phyloP scores from a whole-genome alignment of 2,888 invertebrate genomes.

The Hanleya hanleyi region DNA sequence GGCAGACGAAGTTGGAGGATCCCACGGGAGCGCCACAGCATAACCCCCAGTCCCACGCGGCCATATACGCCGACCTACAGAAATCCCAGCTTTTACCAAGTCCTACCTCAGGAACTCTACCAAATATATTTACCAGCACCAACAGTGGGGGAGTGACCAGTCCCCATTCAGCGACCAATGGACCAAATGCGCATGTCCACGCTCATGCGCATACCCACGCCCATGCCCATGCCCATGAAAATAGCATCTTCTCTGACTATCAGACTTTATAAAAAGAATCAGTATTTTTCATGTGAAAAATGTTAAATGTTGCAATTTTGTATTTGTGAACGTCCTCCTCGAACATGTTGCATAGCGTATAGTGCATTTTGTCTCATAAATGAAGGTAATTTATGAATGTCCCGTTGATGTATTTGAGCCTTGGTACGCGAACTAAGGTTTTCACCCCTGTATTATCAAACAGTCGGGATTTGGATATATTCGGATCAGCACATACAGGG shows the following conservation, averaged over 20 bases:
- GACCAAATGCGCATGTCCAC: conserved; percentile 7
- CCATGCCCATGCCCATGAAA: conserved; percentile 5
- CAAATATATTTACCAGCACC: background rate
- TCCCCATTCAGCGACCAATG: background rate
- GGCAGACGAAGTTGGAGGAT: conserved; percentile 8
- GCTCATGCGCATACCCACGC: conserved; percentile 7
- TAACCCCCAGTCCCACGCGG: background rate
- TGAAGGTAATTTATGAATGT: too few relatives aligned
- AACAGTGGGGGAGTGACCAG: background rate
- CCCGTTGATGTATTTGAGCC: too few relatives aligned
- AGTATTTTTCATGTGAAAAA: too few relatives aligned
- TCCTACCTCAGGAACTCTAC: conserved; percentile 3
- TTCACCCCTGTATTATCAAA: too few relatives aligned
- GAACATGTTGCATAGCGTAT: too few relatives aligned
- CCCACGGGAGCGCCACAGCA: background rate
- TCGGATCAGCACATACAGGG: too few relatives aligned
- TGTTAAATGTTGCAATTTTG: too few relatives aligned
- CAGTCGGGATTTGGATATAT: too few relatives aligned
- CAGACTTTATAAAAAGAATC: conserved; percentile 2
- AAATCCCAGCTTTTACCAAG: conserved; percentile 2
- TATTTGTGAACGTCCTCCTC: too few relatives aligned
- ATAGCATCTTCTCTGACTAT: conserved; percentile 2
- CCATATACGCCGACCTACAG: conserved; percentile 9
- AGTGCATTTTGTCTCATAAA: too few relatives aligned
- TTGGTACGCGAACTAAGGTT: too few relatives aligned